A percentile compares a stretch with the other conserved stretches of the same genome.
Evolutionary conservation across 2,113 vertebrate species (phyloP).

Genomic region (Symphodus melops): DNA sequence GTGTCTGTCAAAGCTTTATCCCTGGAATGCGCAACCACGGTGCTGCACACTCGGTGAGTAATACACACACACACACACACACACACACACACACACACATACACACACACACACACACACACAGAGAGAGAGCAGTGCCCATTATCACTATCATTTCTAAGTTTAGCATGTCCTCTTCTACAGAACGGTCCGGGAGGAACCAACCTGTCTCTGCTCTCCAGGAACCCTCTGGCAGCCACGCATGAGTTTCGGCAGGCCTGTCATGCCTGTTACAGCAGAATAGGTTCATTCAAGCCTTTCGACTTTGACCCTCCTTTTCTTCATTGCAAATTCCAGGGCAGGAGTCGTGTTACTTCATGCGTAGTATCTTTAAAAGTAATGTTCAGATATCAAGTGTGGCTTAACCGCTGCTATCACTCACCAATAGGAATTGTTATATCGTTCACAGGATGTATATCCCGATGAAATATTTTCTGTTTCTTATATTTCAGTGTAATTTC

Average conservation of each 20-base stretch:
- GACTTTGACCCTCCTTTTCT: background rate
- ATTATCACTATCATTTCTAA: too few relatives aligned
- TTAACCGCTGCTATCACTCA: background rate
- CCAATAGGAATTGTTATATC: background rate
- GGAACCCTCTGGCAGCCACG: constrained; percentile 94
- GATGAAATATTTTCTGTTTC: background rate
- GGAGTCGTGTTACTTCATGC: background rate
- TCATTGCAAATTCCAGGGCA: too few relatives aligned
- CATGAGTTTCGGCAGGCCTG: constrained; percentile 97
- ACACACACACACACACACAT: too few relatives aligned
- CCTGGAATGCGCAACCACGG: constrained; percentile 81
- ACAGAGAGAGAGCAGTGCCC: too few relatives aligned
- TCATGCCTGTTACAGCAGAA: constrained; percentile 94
- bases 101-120: too few relatives aligned
- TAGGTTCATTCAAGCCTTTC: constrained; percentile 82
- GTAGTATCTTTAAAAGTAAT: background rate
- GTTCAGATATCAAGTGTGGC: too few relatives aligned
- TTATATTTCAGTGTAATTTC: background rate
- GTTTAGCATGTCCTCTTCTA: constrained; percentile 15
- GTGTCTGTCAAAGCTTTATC: constrained; percentile 84
- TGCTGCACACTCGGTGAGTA: constrained; percentile 76
- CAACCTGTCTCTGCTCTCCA: constrained; percentile 91
- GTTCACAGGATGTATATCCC: background rate
- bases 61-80: background rate
- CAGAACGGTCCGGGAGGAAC: constrained; percentile 86